phyloP scores from a whole-genome alignment of 2,888 invertebrate genomes.

The Hyposoter dolosus region DNA sequence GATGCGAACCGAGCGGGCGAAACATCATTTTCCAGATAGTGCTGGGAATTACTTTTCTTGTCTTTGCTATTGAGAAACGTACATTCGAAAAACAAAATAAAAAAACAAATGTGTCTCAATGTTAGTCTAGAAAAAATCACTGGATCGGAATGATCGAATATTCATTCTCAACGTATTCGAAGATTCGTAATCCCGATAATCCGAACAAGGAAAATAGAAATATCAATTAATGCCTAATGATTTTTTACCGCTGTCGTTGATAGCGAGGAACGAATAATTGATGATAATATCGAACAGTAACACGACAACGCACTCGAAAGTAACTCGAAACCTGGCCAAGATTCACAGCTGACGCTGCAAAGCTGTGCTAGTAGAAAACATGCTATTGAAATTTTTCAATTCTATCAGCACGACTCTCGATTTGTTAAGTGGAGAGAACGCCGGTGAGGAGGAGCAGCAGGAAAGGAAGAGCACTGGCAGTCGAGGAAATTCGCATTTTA shows the following conservation, averaged over 20 bases:
- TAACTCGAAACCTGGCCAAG: constrained; percentile 27
- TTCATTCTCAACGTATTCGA: background rate
- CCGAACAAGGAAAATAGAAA: background rate
- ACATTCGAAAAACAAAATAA: background rate
- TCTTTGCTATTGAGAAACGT: background rate
- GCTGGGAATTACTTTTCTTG: background rate
- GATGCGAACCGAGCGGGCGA: background rate
- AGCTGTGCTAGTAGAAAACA: background rate
- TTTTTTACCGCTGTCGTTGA: background rate
- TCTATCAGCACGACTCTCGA: constrained; percentile 11
- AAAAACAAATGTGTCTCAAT: background rate
- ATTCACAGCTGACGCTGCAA: constrained; percentile 13
- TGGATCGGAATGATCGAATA: background rate
- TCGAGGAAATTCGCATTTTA: constrained; percentile 18
- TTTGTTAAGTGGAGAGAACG: background rate
- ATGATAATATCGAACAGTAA: background rate
- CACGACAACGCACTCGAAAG: constrained; percentile 24
- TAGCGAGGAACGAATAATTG: constrained; percentile 22
- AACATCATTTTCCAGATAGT: constrained; percentile 5
- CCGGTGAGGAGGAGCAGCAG: background rate
- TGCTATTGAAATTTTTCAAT: background rate
- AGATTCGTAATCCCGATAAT: background rate
- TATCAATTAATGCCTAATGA: background rate
- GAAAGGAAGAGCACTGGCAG: background rate
- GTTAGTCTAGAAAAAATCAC: no score